Base-by-base conservation (phyloP, 2,888 invertebrate genomes). In the Balanococcus diminutus region DNA sequence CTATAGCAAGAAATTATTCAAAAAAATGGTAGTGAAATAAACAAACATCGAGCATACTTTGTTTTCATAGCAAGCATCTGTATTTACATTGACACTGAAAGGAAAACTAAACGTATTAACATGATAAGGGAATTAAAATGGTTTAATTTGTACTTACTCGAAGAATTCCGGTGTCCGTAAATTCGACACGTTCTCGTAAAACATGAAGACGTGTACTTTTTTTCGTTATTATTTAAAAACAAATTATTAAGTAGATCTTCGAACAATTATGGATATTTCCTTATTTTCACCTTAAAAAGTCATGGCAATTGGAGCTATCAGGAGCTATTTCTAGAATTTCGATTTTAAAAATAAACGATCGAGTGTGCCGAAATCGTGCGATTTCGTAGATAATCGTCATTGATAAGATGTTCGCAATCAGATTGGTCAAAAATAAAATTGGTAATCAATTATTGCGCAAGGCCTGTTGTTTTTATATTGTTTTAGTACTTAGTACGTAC, bases 331-430 rank as follows among this genome's bases (percentile, higher is more conserved):
- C 82, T 82, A 82, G 82, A 82, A 82, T 82, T 82, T 51, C 31
- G 31, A 82, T 82, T 82, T 81, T 82, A 82, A 82, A 82, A 82
- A 82, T 51, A 82, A 82, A 82, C 82, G 82, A 82, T 82, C 25
- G 19, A 51, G 51, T 32, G 82, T 56, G 32, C 56, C 81, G 56
- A 56, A 51, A 82, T 46, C 82, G 51, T 82, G 82, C n/a, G 56
- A 56, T 82, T 51, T 51, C 82, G 82, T 82, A 51, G 51, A 51
- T 81, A 81, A 81, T 81, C 81, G 81, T 81, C 19, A 81, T 82
- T 82, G 82, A 82, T 82, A 82, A 82, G 51, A 56, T 46, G 31
- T 56, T 51, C 3, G 36, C 32, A 28, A 82, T 32, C 51, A 56
- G 82, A 82, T 46, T 39, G 42, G 22, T 81, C 36, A 56, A 11